Conservation (phyloP, 2,888 invertebrate genomes). For the Coenonympha arcania region DNA sequence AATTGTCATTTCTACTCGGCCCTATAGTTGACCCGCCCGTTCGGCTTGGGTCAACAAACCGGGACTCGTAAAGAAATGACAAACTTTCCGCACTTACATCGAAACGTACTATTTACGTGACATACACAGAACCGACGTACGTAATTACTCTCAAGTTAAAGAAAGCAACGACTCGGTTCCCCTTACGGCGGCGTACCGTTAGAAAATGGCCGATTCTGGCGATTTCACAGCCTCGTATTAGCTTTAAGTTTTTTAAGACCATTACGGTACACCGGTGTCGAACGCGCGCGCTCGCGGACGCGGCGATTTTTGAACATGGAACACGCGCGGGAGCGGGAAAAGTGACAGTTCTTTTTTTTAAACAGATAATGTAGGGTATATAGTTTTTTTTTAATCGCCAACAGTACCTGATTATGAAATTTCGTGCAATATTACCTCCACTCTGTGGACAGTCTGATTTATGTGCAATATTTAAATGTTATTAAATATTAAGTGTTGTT, state of each 20-base stretch:
- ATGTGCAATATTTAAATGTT: conserved; percentile 53
- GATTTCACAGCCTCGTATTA: conserved; percentile 64
- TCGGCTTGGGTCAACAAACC: too few relatives aligned
- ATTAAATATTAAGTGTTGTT: conserved; percentile 36
- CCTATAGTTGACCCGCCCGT: too few relatives aligned
- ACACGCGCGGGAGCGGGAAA: conserved; percentile 28
- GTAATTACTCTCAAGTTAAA: conserved; percentile 39
- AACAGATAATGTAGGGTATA: conserved; percentile 21
- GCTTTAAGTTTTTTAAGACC: conserved; percentile 32
- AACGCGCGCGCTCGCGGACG: conserved; percentile 42
- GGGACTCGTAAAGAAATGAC: too few relatives aligned
- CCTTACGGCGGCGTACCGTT: conserved; percentile 51
- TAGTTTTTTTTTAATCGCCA: conserved; percentile 19
- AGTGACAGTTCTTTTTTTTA: conserved; percentile 31
- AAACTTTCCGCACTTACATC: too few relatives aligned
- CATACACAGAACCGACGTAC: conserved; percentile 27
- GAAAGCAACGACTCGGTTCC: conserved; percentile 34
- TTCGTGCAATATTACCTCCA: conserved; percentile 59
- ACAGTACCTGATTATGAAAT: conserved; percentile 31
- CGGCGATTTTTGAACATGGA: conserved; percentile 37
- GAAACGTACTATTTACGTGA: too few relatives aligned
- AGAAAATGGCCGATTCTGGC: conserved; percentile 46
- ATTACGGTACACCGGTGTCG: conserved; percentile 33
- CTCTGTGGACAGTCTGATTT: conserved; percentile 58
- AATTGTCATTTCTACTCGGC: too few relatives aligned